phyloP scores from a whole-genome alignment of 2,113 vertebrate genomes.

The Narcine bancroftii region DNA sequence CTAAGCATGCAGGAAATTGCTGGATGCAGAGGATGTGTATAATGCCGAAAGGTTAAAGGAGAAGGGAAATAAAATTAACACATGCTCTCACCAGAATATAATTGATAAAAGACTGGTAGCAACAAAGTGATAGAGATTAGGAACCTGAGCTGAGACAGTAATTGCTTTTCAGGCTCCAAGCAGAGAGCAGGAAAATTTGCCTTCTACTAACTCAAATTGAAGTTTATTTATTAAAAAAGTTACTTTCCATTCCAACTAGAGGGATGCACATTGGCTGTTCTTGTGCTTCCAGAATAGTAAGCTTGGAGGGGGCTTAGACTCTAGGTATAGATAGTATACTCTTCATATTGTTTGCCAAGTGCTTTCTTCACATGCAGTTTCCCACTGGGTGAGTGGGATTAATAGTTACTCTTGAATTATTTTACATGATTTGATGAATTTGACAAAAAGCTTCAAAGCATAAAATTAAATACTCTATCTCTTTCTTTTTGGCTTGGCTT shows the following conservation, averaged over 20 bases:
- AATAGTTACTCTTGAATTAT: not conserved
- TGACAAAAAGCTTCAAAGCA: not conserved
- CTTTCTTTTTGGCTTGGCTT: no score
- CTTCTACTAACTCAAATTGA: not conserved
- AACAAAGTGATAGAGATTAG: not conserved
- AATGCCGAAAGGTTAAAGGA: not conserved
- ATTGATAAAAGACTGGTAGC: not conserved
- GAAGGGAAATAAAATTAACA: not conserved
- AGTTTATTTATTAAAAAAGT: not conserved
- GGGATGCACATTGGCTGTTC: not conserved
- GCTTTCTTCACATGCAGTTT: not conserved
- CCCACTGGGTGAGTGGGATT: not conserved
- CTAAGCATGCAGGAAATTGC: not conserved
- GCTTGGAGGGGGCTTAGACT: not conserved
- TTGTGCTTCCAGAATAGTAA: not conserved
- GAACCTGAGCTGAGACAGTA: not conserved
- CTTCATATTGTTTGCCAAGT: not conserved
- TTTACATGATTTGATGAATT: not conserved
- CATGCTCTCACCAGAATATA: not conserved
- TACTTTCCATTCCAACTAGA: not conserved
- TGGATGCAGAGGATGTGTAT: not conserved
- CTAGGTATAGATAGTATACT: not conserved
- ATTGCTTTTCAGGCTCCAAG: no score
- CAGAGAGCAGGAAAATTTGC: not conserved
- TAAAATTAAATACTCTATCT: not conserved